A percentile compares a stretch with the other conserved stretches of the same genome.
Conservation (phyloP, 2,888 invertebrate species). For the Lomographa bimaculata region DNA sequence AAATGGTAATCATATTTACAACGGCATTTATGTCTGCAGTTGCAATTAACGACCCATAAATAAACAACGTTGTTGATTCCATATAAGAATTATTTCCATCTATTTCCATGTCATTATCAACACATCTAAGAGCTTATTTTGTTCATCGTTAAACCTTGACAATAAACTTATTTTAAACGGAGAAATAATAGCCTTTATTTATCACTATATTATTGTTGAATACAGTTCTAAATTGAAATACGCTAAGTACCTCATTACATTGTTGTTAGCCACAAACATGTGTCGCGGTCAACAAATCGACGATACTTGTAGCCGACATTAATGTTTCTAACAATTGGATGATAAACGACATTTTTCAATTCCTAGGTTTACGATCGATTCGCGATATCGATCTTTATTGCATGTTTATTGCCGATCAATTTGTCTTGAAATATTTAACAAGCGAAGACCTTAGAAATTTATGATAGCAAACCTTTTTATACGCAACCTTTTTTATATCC, state of each 20-base stretch:
- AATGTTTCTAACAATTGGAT: constrained; percentile 66
- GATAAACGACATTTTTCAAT: constrained; percentile 66
- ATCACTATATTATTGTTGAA: no score
- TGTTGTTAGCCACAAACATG: constrained; percentile 42
- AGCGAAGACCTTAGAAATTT: constrained; percentile 4
- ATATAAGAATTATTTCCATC: no score
- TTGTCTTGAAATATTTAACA: constrained; percentile 19
- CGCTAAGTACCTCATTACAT: constrained; percentile 24
- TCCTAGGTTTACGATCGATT: constrained; percentile 48
- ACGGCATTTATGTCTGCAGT: constrained; percentile 2
- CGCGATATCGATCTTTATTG: constrained; percentile 53
- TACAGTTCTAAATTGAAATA: no score
- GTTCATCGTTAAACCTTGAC: no score
- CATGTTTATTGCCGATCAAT: constrained; percentile 53
- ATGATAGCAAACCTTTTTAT: constrained; percentile 7
- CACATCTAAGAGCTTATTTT: no score
- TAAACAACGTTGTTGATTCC: background rate
- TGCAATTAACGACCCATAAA: constrained; percentile 3
- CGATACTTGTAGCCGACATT: constrained; percentile 57
- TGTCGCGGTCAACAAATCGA: constrained; percentile 42
- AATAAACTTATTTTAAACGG: no score
- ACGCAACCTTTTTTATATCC: constrained; percentile 1
- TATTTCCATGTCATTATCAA: no score
- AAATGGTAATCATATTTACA: background rate
- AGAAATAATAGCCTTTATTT: no score